Base-by-base conservation (phyloP, 2,113 vertebrate genomes). In the Protomyctophum bolini region DNA sequence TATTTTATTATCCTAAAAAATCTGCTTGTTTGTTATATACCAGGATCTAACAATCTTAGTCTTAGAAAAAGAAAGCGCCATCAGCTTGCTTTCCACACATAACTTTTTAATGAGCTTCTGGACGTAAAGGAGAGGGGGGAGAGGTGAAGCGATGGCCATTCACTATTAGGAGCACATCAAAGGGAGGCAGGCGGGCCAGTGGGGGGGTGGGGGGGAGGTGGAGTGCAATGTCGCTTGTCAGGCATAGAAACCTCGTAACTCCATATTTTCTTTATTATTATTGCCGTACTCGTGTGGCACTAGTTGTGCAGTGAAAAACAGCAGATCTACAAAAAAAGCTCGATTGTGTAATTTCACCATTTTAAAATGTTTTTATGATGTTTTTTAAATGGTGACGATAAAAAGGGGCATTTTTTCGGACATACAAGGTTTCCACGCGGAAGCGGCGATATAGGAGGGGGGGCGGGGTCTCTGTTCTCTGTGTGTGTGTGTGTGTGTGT, bases 71-170 rank as follows among this genome's bases (percentile, higher is more conserved):
- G 59, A 61, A 45, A 2, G 7, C 0, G 11, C 6, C 14, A 58
- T 9, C 14, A 3, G 7, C 8, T 15, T 21, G 21, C 56, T 58
- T 58, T 49, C 51, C 46, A 62, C 66, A 62, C 66, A 11, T 49
- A 1, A 63, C 63, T 74, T 10, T 52, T 5, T 75, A 67, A 61
- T 11, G 45, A 70, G n/a, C 49, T 12, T 65, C 28, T 1, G 55
- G 11, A 66, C 50, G 14, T 45, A 8, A 29, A 59, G 41, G n/a
- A 65, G 56, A 69, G 21, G 46, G 47, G 47, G 58, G 51, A 49
- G 54, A 55, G 54, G 59, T 45, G 63, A 77, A 52, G 59, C 59
- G 50, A 81, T 52, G 63, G 49, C n/a, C 68, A 69, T 64, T 70
- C 66, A 75, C 65, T 41, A 41, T 41, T 68, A 47, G 21, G n/a